Percentiles rank a stretch among this genome's conserved stretches.
phyloP scores from a whole-genome alignment of 2,888 invertebrate genomes.

The Tenodera sinensis region DNA sequence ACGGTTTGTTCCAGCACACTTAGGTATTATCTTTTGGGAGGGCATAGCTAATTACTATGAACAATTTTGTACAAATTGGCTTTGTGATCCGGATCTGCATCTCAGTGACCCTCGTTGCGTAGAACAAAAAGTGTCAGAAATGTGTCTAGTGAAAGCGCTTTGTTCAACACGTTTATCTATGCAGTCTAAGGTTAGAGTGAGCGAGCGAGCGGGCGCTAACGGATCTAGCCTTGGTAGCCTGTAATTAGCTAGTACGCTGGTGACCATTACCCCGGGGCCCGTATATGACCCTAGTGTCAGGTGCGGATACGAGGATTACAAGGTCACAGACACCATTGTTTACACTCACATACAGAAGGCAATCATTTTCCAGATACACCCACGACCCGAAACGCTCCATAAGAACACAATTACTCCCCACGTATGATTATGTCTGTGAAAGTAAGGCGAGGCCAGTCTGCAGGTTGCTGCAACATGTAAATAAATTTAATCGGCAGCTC shows the following conservation, averaged over 20 bases:
- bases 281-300: background rate
- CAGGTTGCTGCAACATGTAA: background rate
- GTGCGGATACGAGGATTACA: background rate
- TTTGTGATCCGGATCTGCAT: background rate
- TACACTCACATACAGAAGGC: slow-evolving; percentile 1
- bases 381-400: background rate
- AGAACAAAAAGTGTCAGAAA: background rate
- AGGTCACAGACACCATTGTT: slow-evolving; percentile 2
- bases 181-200: background rate
- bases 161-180: background rate
- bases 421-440: background rate
- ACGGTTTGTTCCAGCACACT: too few relatives aligned
- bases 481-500: background rate
- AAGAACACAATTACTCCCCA: background rate
- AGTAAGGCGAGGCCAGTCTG: background rate
- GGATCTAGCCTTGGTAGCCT: background rate
- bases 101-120: background rate
- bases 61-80: background rate
- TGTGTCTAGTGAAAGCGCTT: background rate
- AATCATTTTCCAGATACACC: slow-evolving; percentile 9
- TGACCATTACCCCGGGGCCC: background rate
- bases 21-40: too few relatives aligned
- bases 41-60: background rate
- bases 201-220: too few relatives aligned
- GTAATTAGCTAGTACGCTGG: background rate